These are phyloP conservation scores for Oasisia sp. DNA, from an alignment of 2,888 invertebrate genomes.

Conservation along the genomic window DNA sequence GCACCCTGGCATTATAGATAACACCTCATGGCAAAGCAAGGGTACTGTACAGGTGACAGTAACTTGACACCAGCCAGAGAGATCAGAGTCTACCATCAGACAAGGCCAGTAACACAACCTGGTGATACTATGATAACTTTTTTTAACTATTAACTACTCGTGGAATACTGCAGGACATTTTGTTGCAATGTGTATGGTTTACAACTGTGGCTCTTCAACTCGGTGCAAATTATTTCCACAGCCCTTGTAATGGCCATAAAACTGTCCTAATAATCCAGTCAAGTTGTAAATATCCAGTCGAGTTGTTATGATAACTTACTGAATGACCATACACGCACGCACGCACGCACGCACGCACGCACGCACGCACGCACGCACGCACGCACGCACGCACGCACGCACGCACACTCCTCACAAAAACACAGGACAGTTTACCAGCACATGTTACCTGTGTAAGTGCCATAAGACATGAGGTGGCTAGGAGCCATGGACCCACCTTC, in stretches of 20 bases:
- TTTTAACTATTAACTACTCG: neutral
- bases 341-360: too few species aligned
- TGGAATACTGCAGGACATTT: neutral
- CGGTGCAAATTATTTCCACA: neutral
- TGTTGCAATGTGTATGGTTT: neutral
- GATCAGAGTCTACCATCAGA: neutral
- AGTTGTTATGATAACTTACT: neutral
- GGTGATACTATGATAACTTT: neutral
- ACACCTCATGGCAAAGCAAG: neutral
- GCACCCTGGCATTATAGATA: neutral
- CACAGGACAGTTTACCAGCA: too few species aligned
- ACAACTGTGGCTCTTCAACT: neutral
- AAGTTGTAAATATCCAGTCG: neutral
- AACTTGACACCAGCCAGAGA: neutral
- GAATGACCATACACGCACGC: neutral
- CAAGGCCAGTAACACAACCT: neutral
- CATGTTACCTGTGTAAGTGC: neutral
- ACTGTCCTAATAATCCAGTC: neutral
- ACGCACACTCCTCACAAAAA: neutral
- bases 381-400: too few species aligned
- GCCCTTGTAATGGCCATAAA: neutral
- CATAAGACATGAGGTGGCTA: too few species aligned
- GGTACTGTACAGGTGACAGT: neutral
- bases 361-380: too few species aligned
- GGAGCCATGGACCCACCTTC: slow-evolving; percentile 71